These are phyloP conservation scores for Prionailurus bengalensis DNA, from an alignment of 2,113 vertebrate genomes.

Conservation along the genomic window DNA sequence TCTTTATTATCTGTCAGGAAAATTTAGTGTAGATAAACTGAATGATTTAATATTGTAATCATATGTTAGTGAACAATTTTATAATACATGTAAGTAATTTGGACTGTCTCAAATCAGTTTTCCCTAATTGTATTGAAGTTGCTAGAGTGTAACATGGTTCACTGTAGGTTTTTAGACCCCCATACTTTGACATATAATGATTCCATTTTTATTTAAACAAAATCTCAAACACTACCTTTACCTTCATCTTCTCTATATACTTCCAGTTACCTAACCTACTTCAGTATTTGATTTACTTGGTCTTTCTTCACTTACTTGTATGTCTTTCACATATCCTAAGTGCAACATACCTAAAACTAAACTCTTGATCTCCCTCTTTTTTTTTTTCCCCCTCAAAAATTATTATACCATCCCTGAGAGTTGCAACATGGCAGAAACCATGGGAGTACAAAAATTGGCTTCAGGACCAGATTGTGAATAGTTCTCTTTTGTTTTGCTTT, in stretches of 20 bases:
- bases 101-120: not conserved
- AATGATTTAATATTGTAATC: not conserved
- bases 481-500: not conserved
- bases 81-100: not conserved
- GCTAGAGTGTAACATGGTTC: not conserved
- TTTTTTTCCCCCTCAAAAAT: not conserved
- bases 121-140: not conserved
- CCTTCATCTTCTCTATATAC: not conserved
- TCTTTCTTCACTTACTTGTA: not conserved
- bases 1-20: not conserved
- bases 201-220: not conserved
- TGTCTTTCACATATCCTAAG: conserved; percentile 30
- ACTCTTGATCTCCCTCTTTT: not conserved
- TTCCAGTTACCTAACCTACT: not conserved
- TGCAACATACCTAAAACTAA: not conserved
- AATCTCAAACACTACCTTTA: not conserved
- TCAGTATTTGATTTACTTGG: conserved; percentile 8
- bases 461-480: not conserved
- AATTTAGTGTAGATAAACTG: not conserved
- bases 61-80: not conserved
- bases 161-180: not conserved
- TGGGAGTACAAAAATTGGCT: not conserved
- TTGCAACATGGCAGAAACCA: not conserved
- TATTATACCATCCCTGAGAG: not conserved
- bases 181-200: not conserved